Evolutionary conservation across 2,797 vertebrate genomes (phyloP).

Genomic region (Chromis chromis): DNA sequence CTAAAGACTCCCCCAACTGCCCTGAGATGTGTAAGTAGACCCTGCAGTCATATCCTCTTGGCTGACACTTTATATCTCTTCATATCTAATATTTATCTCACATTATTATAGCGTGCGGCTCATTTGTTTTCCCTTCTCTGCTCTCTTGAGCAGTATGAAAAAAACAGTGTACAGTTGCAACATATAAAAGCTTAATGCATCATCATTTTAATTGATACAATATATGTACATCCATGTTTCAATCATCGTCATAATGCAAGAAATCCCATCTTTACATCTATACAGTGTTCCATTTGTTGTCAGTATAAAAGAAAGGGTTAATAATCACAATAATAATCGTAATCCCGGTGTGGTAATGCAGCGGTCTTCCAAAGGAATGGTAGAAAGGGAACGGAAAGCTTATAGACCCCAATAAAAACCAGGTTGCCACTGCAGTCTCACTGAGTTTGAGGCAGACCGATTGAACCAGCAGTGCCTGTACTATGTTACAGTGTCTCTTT

Average conservation of each 20-base stretch:
- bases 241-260: slow-evolving; percentile 86
- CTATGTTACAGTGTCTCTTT: not conserved
- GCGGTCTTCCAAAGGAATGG: slow-evolving; percentile 68
- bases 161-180: slow-evolving; percentile 53
- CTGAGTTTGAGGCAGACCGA: slow-evolving; percentile 45
- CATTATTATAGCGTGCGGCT: not conserved
- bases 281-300: slow-evolving; percentile 87
- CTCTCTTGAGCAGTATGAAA: not conserved
- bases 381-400: slow-evolving; percentile 79
- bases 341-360: slow-evolving; percentile 71
- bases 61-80: slow-evolving; percentile 14
- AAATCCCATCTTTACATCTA: slow-evolving; percentile 90
- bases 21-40: slow-evolving; percentile 59
- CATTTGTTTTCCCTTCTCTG: not conserved
- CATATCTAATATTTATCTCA: slow-evolving; percentile 24
- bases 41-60: slow-evolving; percentile 12
- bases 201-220: slow-evolving; percentile 90
- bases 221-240: slow-evolving; percentile 93
- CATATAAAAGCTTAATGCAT: slow-evolving; percentile 86
- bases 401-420: slow-evolving; percentile 62
- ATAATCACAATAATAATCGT: slow-evolving; percentile 70
- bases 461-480: slow-evolving; percentile 22
- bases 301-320: slow-evolving; percentile 86
- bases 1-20: slow-evolving; percentile 43
- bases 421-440: slow-evolving; percentile 83